phyloP scores from a whole-genome alignment of 2,113 vertebrate species.

The Hypocryptadius cinnamomeus region DNA sequence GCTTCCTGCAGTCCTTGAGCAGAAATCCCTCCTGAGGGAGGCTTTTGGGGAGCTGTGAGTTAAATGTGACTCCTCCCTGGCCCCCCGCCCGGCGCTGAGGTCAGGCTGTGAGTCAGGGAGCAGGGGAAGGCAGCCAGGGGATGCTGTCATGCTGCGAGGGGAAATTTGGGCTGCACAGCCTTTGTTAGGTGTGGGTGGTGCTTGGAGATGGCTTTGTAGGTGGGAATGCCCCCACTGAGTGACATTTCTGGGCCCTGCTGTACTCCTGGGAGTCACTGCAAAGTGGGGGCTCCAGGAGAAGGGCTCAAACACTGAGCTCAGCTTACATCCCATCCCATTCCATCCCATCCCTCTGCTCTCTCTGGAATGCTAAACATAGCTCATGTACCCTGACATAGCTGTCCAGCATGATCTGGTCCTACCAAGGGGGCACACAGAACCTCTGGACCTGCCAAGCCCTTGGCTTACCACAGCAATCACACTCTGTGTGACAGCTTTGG shows the following conservation, averaged over 20 bases:
- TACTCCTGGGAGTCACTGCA: no score
- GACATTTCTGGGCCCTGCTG: neutral
- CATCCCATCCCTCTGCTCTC: neutral
- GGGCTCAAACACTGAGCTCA: neutral
- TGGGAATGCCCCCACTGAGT: neutral
- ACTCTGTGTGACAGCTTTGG: neutral
- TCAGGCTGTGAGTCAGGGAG: neutral
- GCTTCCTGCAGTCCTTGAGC: rapidly evolving
- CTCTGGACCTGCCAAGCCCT: neutral
- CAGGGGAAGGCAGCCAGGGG: neutral
- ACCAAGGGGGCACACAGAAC: neutral
- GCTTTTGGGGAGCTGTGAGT: neutral
- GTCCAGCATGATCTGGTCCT: neutral
- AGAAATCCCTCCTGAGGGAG: neutral
- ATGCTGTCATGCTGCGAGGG: neutral
- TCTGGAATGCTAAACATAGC: neutral
- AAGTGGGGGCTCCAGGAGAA: rapidly evolving
- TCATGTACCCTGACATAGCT: neutral
- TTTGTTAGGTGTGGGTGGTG: rapidly evolving
- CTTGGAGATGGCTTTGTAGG: neutral
- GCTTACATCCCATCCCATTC: neutral
- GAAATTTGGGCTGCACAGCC: neutral
- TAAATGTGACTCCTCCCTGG: neutral
- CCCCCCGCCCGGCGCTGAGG: neutral
- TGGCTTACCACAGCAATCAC: neutral